These are phyloP conservation scores for Cyprinodon diabolis DNA, from an alignment of 2,797 vertebrate species.

Conservation along the genomic window DNA sequence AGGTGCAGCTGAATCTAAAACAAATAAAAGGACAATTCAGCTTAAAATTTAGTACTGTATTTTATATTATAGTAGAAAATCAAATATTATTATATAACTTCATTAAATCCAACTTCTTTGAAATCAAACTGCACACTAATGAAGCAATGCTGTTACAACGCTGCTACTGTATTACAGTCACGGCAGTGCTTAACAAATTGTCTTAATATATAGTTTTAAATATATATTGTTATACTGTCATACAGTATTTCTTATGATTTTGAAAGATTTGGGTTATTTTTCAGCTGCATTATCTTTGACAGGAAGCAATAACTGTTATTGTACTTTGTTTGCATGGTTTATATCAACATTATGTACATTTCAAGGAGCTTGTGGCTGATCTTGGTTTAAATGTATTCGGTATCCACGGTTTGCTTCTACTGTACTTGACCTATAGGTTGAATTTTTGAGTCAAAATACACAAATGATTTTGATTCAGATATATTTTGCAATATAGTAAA, in stretches of 20 bases:
- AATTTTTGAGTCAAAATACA: not conserved
- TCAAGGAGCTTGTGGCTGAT: not conserved
- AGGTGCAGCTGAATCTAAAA: slow-evolving; percentile 67
- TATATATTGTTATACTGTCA: too few relatives aligned
- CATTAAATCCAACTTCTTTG: too few relatives aligned
- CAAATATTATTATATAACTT: too few relatives aligned
- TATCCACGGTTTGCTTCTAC: not conserved
- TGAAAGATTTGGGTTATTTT: not conserved
- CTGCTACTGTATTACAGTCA: not conserved
- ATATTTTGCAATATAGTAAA: too few relatives aligned
- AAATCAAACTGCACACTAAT: too few relatives aligned
- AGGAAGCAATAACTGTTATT: not conserved
- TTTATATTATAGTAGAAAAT: too few relatives aligned
- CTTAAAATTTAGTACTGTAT: too few relatives aligned
- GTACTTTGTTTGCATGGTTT: not conserved
- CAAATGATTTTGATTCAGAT: not conserved
- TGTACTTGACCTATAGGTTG: not conserved
- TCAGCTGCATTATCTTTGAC: not conserved
- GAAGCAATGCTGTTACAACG: too few relatives aligned
- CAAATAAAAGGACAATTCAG: not conserved
- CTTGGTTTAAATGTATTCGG: not conserved
- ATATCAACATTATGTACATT: too few relatives aligned
- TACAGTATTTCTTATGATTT: not conserved
- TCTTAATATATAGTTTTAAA: too few relatives aligned
- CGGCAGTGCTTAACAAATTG: too few relatives aligned